Evolutionary conservation across 2,888 invertebrate species (phyloP), one percentile per base, ranked within the genome.

Genomic region (Bombyx huttoni): DNA sequence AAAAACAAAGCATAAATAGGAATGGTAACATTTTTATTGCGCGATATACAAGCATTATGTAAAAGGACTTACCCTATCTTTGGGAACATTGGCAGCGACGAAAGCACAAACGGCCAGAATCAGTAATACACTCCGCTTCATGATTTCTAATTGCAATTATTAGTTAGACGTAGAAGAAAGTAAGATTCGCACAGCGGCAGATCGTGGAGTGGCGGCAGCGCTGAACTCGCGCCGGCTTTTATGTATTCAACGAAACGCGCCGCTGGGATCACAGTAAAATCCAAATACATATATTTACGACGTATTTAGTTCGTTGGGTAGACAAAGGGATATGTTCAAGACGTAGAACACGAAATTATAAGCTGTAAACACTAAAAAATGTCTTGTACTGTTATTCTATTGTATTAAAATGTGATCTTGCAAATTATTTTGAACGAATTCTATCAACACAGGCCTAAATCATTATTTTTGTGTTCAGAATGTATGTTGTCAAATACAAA

Each of bases 31-130:
- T 3, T 24, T 3, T 24, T n/a, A n/a, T n/a, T 24, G 24, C 24
- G 24, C 24, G 24, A 24, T 24, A 24, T 3, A 24, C 24, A 3
- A 24, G 58, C 55, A 52, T 54, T 56, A 56, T 53, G 48, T 24
- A 45, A 34, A 53, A 34, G 50, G 13, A 79, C 84, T 84, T 58
- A 85, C 85, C 76, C 68, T 76, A 8, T 68, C 60, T 53, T 62
- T 67, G 7, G 76, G 75, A 40, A 76, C 75, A 71, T 78, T 72
- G 52, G 83, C 80, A n/a, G 61, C 61, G 12, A 74, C 57, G 54
- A 77, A 50, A 48, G 71, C 63, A 60, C 70, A 74, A 49, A 73
- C 51, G 40, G 65, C 68, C 40, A 83, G 48, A 1, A 83, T 53
- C 51, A 78, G 49, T 10, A 81, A 48, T 46, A 77, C 53, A 56